A percentile compares a stretch with the other conserved stretches of the same genome.
Evolutionary conservation across 2,113 vertebrate species (phyloP).

Genomic region (Sminthopsis crassicaudata): DNA sequence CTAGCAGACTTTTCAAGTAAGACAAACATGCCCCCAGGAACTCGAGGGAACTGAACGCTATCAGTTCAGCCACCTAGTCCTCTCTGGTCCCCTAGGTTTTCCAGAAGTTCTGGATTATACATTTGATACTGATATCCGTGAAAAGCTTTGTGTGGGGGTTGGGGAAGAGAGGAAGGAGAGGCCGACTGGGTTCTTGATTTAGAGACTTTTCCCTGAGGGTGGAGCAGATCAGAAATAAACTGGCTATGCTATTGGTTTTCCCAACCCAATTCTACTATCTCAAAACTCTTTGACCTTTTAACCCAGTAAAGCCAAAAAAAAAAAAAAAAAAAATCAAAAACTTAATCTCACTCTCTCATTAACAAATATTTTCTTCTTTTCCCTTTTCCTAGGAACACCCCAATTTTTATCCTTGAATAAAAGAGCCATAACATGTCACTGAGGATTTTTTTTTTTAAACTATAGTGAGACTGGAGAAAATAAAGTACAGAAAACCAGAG

Average conservation of each 20-base stretch:
- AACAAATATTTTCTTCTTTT: not conserved
- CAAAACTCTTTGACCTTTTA: slow-evolving; percentile 3
- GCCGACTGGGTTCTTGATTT: slow-evolving; percentile 48
- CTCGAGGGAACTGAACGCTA: slow-evolving; percentile 25
- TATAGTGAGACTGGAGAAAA: slow-evolving; percentile 62
- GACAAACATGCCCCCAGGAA: slow-evolving; percentile 71
- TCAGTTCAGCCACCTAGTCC: not conserved
- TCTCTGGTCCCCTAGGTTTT: slow-evolving; percentile 57
- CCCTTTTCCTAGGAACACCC: slow-evolving; percentile 59
- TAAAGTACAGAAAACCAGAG: slow-evolving; percentile 72
- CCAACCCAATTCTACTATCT: slow-evolving; percentile 53
- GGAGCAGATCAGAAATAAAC: slow-evolving; percentile 68
- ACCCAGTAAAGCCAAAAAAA: not conserved
- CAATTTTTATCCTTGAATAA: slow-evolving; percentile 67
- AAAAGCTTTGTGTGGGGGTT: slow-evolving; percentile 57
- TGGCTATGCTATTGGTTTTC: slow-evolving; percentile 37
- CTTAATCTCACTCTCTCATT: slow-evolving; percentile 55
- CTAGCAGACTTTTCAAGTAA: slow-evolving; percentile 70
- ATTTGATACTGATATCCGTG: slow-evolving; percentile 57
- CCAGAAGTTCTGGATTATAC: slow-evolving; percentile 62
- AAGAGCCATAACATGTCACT: slow-evolving; percentile 71
- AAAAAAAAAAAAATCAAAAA: not conserved
- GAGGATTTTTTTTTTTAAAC: slow-evolving; percentile 50
- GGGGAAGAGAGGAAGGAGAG: slow-evolving; percentile 43
- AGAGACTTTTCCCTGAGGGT: slow-evolving; percentile 57